Evolutionary conservation across 2,113 vertebrate genomes (phyloP), one percentile per base, ranked within the genome.

Genomic region (Sardina pilchardus): DNA sequence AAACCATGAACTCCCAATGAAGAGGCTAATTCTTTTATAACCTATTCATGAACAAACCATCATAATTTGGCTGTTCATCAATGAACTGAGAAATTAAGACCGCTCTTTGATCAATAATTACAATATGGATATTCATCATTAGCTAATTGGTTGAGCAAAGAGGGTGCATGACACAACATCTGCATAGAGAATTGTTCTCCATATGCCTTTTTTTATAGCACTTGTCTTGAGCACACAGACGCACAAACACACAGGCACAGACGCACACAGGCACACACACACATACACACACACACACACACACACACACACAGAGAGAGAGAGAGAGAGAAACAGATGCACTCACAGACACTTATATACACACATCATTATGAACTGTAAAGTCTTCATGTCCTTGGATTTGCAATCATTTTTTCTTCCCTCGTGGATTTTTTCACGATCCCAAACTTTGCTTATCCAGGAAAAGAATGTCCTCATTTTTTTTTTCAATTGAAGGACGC

Each of bases 401-500:
- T 10, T 86, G 14, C 3, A 17, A 26, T 63, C 39, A 21, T 36
- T 43, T 43, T n/a, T 10, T 19, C 16, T 19, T 17, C 50, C 50
- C 50, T 53, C 50, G 16, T 53, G 50, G 14, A 0, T 53, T 30
- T 12, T 17, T 10, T 67, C 8, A 63, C 10, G 43, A 47, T 36
- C 7, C n/a, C 63, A 34, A 26, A 14, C 26, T 71, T 71, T 71
- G 59, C 24, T 30, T 71, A 71, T 71, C 63, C 8, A 10, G n/a
- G 26, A 71, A 71, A 71, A 71, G 63, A 71, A 34, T 26, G 63
- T 26, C 63, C 63, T 71, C n/a, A 71, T 34, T 16, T 71, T 71
- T 47, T 47, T 47, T 47, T 47, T 47, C 19, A 84, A 42, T n/a
- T 67, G 39, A 87, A 48, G 6, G 81, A 67, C 45, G 26, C 63